Base-by-base conservation (phyloP, 2,113 vertebrate species). In the Nycticryphes semicollaris region DNA sequence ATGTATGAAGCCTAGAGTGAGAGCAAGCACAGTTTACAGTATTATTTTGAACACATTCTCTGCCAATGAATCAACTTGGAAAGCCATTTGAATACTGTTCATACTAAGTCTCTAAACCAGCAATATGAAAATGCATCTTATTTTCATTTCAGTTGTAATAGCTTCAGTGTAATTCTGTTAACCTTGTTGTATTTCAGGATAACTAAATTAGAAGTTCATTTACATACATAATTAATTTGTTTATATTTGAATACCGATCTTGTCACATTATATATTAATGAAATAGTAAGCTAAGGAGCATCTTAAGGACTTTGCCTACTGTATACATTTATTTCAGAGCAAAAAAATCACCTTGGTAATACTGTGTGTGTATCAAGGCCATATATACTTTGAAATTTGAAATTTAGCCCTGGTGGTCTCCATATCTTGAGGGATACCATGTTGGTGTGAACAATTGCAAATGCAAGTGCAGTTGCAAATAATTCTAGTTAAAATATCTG, bases 191-290 rank as follows among this genome's bases (percentile, higher is more conserved):
- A 93, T 90, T 95, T 87, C 80, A 90, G 47, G 31, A 84, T 78
- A 97, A 95, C 70, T 87, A 92, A 95, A 93, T 89, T 95, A 93
- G 68, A 82, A 84, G 60, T 94, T 95, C 24, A 82, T 97, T 91
- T 93, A 50, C 54, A 89, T 92, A 67, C 33, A 79, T 78, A 95
- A 96, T 87, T 57, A 77, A 83, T 92, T 94, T 92, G 80, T 92
- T 95, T 75, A 41, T 90, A 69, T 93, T 73, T 94, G 54, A 88
- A 85, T 85, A 74, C 37, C 82, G n/a, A 31, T 75, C 77, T 79
- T 88, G 54, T 91, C 68, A 89, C 12, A 90, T 89, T 90, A 64
- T 67, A 48, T 85, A 86, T 95, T 95, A 92, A 96, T 91, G 57
- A 87, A 62, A 76, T 33, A 78, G 25, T 60, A 96, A 79, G 12